phyloP scores from a whole-genome alignment of 2,797 vertebrate species.

The Xiphorhynchus erythropygius region DNA sequence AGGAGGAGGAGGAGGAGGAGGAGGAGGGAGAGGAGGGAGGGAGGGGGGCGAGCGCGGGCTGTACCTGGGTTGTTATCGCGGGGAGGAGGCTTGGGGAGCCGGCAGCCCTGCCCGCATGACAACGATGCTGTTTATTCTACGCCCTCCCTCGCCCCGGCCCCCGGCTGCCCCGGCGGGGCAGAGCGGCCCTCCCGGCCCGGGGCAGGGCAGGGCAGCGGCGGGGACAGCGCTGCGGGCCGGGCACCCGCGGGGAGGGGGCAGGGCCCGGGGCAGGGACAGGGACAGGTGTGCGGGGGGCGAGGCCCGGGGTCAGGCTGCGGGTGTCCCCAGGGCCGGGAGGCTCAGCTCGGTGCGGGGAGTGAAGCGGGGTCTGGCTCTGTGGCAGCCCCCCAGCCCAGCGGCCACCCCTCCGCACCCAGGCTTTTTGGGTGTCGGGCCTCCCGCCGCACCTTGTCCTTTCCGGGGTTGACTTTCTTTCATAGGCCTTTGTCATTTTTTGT shows the following conservation, averaged over 20 bases:
- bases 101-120: neutral
- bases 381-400: neutral
- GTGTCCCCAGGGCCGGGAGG: neutral
- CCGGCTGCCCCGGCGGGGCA: neutral
- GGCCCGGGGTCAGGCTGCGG: neutral
- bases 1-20: neutral
- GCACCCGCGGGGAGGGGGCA: neutral
- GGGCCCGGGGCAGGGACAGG: neutral
- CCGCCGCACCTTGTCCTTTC: neutral
- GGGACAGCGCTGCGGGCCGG: neutral
- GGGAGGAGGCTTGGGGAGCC: constrained; percentile 34
- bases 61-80: constrained; percentile 32
- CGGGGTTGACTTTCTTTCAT: neutral
- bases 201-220: neutral
- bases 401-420: neutral
- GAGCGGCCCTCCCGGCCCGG: neutral
- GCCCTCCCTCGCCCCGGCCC: neutral
- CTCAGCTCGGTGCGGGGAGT: neutral
- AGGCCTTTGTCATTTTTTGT: constrained; percentile 25
- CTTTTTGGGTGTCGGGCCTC: neutral
- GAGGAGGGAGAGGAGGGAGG: neutral
- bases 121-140: constrained; percentile 17
- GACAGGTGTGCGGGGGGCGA: neutral
- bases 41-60: constrained; percentile 20
- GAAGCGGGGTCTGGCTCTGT: neutral